phyloP scores from a whole-genome alignment of 2,888 invertebrate species.

The Synanthedon formicaeformis region DNA sequence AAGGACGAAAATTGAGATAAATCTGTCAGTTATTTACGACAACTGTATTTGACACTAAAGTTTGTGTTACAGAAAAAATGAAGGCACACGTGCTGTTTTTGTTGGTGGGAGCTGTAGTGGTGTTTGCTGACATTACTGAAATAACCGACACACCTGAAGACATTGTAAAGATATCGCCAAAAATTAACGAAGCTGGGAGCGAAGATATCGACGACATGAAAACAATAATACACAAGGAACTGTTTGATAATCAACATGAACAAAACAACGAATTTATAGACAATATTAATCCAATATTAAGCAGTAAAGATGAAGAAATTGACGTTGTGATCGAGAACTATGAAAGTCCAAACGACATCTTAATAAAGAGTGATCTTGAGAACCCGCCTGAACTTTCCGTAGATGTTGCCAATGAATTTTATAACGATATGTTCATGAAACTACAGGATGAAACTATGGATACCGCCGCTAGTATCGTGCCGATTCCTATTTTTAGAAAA shows the following conservation, averaged over 20 bases:
- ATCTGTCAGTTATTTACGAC: too few relatives aligned
- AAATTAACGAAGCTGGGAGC: constrained; percentile 24
- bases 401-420: constrained; percentile 13
- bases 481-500: constrained; percentile 32
- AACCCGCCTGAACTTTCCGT: constrained; percentile 10
- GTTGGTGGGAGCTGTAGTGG: constrained; percentile 31
- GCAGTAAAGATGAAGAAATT: constrained; percentile 18
- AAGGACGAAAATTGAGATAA: background rate
- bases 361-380: constrained; percentile 6
- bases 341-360: constrained; percentile 10
- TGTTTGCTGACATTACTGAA: constrained; percentile 15
- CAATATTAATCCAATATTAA: constrained; percentile 10
- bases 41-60: background rate
- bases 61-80: constrained; percentile 46
- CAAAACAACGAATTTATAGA: constrained; percentile 21
- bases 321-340: constrained; percentile 33
- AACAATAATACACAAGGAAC: constrained; percentile 4
- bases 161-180: constrained; percentile 7
- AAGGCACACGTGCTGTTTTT: constrained; percentile 24
- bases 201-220: constrained; percentile 17
- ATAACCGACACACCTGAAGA: constrained; percentile 16
- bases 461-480: constrained; percentile 48
- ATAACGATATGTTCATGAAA: constrained; percentile 24
- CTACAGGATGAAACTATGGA: constrained; percentile 51
- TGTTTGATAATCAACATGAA: constrained; percentile 11